A percentile compares a stretch with the other conserved stretches of the same genome.
Conservation (phyloP, 2,888 invertebrate genomes). For the Parnassius mnemosyne region DNA sequence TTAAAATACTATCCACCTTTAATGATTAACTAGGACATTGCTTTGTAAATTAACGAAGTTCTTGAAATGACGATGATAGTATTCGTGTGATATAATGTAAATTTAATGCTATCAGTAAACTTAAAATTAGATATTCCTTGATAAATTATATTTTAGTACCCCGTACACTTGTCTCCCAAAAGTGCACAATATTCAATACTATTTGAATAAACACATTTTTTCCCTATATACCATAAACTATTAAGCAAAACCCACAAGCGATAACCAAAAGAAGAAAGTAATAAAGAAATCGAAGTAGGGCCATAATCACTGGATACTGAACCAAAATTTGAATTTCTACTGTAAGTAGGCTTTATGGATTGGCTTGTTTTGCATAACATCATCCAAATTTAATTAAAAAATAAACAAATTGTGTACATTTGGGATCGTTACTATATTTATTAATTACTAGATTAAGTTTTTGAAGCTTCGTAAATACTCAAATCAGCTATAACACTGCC, state of each 20-base stretch:
- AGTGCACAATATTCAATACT: slow-evolving; percentile 45
- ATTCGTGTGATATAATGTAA: slow-evolving; percentile 76
- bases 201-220: too few relatives aligned
- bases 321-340: too few relatives aligned
- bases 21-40: slow-evolving; percentile 1
- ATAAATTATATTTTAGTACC: slow-evolving; percentile 34
- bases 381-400: neutral
- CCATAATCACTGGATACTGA: too few relatives aligned
- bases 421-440: slow-evolving; percentile 53
- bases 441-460: slow-evolving; percentile 42
- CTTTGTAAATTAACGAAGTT: slow-evolving; percentile 32
- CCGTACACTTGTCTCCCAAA: slow-evolving; percentile 56
- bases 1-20: slow-evolving; percentile 32
- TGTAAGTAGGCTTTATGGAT: too few relatives aligned
- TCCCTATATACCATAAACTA: too few relatives aligned
- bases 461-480: slow-evolving; percentile 54
- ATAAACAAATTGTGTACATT: slow-evolving; percentile 54
- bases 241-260: too few relatives aligned
- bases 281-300: too few relatives aligned
- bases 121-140: slow-evolving; percentile 28
- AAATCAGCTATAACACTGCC: slow-evolving; percentile 58
- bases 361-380: too few relatives aligned
- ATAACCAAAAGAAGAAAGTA: too few relatives aligned
- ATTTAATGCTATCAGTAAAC: slow-evolving; percentile 58
- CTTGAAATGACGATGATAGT: slow-evolving; percentile 45